These are phyloP conservation scores for Petrocephalus microphthalmus DNA, from an alignment of 2,113 vertebrate species.

Conservation along the genomic window DNA sequence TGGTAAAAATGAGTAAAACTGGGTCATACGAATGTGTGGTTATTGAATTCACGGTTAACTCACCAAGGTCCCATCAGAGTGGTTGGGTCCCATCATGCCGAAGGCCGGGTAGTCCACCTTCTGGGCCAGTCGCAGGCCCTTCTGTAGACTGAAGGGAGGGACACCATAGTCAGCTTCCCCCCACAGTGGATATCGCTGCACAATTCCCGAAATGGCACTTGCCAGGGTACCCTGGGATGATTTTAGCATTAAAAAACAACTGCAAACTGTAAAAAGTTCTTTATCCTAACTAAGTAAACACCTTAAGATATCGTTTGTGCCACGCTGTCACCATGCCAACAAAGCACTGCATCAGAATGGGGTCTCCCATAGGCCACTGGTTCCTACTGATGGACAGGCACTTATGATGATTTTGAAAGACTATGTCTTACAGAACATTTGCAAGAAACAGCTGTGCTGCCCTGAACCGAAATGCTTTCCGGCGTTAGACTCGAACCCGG, in stretches of 20 bases:
- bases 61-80: constrained; percentile 69
- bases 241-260: background rate
- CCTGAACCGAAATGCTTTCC: background rate
- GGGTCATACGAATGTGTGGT: background rate
- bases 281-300: too few species aligned
- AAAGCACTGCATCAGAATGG: background rate
- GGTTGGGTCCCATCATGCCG: constrained; percentile 50
- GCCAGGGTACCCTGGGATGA: background rate
- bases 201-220: background rate
- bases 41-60: constrained; percentile 26
- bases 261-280: too few species aligned
- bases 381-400: background rate
- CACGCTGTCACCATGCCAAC: background rate
- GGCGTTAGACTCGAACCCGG: background rate
- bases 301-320: background rate
- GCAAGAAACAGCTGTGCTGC: background rate
- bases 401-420: background rate
- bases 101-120: constrained; percentile 71
- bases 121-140: constrained; percentile 65
- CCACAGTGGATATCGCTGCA: background rate
- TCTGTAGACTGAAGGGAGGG: constrained; percentile 66
- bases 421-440: background rate
- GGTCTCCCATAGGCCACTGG: background rate
- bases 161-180: background rate
- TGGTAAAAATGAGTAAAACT: background rate